Conservation (phyloP, 2,113 vertebrate species). For the Bungarus multicinctus region DNA sequence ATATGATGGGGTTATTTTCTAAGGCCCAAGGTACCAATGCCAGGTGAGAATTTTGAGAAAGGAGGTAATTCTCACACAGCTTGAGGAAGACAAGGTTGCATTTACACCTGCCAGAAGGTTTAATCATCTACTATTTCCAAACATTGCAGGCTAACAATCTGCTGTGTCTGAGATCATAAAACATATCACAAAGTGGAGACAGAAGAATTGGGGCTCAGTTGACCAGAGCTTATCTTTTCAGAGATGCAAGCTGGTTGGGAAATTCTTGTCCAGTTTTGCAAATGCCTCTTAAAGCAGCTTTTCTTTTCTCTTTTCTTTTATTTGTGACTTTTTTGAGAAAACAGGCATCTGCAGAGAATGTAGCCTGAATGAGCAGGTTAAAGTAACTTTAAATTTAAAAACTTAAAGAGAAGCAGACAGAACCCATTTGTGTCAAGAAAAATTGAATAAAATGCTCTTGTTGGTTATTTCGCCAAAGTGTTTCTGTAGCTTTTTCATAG, state of each 20-base stretch:
- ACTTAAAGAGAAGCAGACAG: background rate
- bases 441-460: background rate
- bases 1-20: constrained; percentile 23
- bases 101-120: constrained; percentile 94
- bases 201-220: constrained; percentile 46
- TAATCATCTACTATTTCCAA: constrained; percentile 99
- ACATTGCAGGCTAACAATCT: constrained; percentile 80
- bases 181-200: constrained; percentile 63
- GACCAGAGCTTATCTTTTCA: constrained; percentile 55
- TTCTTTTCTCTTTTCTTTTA: background rate
- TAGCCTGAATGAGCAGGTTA: background rate
- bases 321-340: background rate
- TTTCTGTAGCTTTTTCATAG: background rate
- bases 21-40: constrained; percentile 41
- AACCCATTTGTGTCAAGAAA: background rate
- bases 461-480: background rate
- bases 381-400: background rate
- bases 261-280: constrained; percentile 1
- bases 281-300: background rate
- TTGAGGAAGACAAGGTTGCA: constrained; percentile 94
- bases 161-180: constrained; percentile 77
- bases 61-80: constrained; percentile 72
- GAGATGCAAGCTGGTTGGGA: constrained; percentile 12
- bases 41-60: constrained; percentile 53
- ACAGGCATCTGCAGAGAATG: background rate